These are phyloP conservation scores for Scomber japonicus DNA, from an alignment of 2,113 vertebrate species.

Conservation along the genomic window DNA sequence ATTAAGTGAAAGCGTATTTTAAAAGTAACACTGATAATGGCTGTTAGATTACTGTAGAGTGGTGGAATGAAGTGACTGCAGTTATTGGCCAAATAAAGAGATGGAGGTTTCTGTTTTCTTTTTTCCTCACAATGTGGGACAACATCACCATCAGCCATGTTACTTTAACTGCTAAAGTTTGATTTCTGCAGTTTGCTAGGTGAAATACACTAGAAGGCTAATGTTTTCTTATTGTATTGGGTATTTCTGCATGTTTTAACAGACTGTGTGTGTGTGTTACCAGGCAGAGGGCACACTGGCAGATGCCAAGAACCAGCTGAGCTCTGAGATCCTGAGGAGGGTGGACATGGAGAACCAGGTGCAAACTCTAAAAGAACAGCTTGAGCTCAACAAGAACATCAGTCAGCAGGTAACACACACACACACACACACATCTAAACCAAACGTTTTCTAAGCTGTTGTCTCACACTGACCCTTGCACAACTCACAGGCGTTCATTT, in stretches of 20 bases:
- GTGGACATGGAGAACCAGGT: slow-evolving; percentile 87
- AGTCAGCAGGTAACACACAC: slow-evolving; percentile 81
- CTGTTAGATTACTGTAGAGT: no score
- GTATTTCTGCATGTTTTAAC: neutral
- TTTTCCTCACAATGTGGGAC: no score
- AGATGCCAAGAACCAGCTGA: slow-evolving; percentile 84
- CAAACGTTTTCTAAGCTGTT: neutral
- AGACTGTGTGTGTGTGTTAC: slow-evolving; percentile 1
- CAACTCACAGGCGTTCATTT: neutral
- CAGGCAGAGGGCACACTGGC: slow-evolving; percentile 78
- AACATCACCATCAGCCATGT: no score
- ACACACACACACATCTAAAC: neutral
- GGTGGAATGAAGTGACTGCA: no score
- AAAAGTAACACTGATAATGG: no score
- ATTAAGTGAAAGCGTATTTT: no score
- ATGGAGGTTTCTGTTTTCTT: no score
- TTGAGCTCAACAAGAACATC: slow-evolving; percentile 86
- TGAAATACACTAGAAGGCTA: no score
- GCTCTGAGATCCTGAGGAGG: slow-evolving; percentile 84
- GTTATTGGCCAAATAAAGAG: no score
- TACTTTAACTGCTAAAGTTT: no score
- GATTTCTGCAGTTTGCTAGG: no score
- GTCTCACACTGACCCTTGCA: neutral
- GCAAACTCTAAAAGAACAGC: slow-evolving; percentile 87
- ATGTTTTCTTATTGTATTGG: neutral